Conservation (phyloP, 2,888 invertebrate species). For the Erebia ligea region DNA sequence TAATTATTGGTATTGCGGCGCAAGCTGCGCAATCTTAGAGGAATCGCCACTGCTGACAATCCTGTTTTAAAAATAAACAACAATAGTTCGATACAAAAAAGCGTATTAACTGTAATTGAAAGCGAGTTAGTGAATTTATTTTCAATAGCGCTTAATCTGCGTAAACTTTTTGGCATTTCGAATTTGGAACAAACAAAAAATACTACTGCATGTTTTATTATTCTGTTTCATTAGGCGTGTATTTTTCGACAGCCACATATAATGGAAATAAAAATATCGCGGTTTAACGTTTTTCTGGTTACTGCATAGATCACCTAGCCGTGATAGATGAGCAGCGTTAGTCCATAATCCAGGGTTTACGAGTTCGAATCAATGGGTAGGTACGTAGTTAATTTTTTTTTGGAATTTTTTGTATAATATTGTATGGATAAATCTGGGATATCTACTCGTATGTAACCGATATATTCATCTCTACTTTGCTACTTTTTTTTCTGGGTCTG, state of each 20-base stretch:
- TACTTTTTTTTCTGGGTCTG: no score
- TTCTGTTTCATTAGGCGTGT: conserved; percentile 1
- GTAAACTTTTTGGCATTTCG: conserved; percentile 11
- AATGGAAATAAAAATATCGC: neutral
- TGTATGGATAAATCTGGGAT: no score
- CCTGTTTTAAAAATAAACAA: neutral
- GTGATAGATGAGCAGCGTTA: no score
- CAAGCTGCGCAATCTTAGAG: no score
- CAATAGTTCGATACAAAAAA: conserved; percentile 5
- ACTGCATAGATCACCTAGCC: neutral
- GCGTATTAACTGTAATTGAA: conserved; percentile 11
- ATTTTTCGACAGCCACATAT: neutral
- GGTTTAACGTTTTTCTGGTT: neutral
- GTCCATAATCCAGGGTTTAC: no score
- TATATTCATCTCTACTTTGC: no score
- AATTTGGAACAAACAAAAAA: neutral
- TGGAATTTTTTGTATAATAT: no score
- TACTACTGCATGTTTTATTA: neutral
- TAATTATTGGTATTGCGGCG: no score
- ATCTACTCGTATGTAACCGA: no score
- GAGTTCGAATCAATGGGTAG: no score
- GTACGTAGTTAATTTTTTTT: no score
- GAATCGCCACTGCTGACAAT: no score
- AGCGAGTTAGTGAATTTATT: conserved; percentile 20
- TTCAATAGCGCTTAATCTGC: conserved; percentile 22